Conservation (phyloP, 2,797 vertebrate genomes). For the Oophaga sylvatica region DNA sequence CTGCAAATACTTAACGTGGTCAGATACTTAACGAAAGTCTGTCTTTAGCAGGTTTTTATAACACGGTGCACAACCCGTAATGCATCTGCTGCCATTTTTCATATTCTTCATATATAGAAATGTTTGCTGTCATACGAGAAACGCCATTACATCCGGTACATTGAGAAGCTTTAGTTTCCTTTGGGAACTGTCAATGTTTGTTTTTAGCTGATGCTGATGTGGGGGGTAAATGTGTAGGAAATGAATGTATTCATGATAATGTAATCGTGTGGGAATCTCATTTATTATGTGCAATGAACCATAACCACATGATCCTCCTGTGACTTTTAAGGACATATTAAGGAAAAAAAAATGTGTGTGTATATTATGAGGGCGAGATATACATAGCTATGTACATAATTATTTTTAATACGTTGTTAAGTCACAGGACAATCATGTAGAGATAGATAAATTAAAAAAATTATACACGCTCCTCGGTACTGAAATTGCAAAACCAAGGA, state of each 20-base stretch:
- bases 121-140: not conserved
- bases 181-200: conserved; percentile 1
- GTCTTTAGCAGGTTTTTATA: no score
- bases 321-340: not conserved
- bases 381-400: no score
- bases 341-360: no score
- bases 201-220: not conserved
- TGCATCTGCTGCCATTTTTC: not conserved
- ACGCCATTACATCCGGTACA: not conserved
- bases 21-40: no score
- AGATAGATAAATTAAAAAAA: no score
- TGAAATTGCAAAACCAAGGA: no score
- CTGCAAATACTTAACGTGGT: no score
- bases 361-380: no score
- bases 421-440: no score
- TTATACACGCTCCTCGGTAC: no score
- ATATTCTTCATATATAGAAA: not conserved
- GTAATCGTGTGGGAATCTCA: not conserved
- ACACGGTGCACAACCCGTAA: no score
- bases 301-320: not conserved
- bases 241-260: not conserved
- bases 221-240: not conserved
- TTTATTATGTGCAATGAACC: not conserved
- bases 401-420: no score
- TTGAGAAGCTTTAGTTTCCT: not conserved